Conservation (phyloP, 2,888 invertebrate species). For the Melanchra persicariae region DNA sequence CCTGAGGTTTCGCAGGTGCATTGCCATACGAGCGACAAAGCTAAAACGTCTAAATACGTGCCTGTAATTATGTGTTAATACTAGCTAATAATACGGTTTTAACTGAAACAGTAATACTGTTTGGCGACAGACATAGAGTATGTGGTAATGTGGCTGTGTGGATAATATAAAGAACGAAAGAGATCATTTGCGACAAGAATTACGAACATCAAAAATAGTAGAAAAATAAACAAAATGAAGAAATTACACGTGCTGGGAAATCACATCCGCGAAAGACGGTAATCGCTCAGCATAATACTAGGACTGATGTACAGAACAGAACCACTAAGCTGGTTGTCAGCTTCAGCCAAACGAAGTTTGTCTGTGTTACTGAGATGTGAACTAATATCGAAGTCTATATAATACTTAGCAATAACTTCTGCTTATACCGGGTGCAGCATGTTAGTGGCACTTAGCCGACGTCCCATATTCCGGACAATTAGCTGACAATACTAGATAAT, state of each 20-base stretch:
- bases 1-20: background rate
- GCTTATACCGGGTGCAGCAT: conserved; percentile 27
- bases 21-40: background rate
- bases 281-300: too few species aligned
- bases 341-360: too few species aligned
- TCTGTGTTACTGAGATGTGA: background rate
- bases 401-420: background rate
- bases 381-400: background rate
- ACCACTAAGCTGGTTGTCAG: too few species aligned
- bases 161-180: too few species aligned
- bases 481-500: conserved; percentile 61
- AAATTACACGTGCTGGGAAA: too few species aligned
- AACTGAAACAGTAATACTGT: background rate
- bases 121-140: too few species aligned
- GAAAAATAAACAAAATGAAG: too few species aligned
- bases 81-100: rapidly evolving
- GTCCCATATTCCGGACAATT: conserved; percentile 54
- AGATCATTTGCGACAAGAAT: too few species aligned
- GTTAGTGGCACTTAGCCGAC: conserved; percentile 23
- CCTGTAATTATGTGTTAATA: background rate
- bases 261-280: too few species aligned
- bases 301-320: too few species aligned
- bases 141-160: too few species aligned
- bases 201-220: too few species aligned
- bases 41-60: background rate